A percentile compares a stretch with the other conserved stretches of the same genome.
Conservation (phyloP, 2,113 vertebrate species). For the Passer domesticus region DNA sequence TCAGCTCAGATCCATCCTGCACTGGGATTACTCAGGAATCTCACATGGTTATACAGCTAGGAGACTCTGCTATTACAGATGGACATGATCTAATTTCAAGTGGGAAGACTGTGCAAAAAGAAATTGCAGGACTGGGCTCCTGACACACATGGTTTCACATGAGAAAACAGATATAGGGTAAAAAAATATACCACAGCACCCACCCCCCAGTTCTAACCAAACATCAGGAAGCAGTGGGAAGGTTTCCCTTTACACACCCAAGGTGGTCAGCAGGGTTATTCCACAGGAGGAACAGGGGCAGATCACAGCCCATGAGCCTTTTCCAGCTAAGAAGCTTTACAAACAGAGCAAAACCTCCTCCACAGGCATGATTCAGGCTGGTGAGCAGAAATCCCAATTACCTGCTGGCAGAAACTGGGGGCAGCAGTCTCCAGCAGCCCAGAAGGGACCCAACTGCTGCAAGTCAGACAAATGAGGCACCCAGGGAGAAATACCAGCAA, state of each 20-base stretch:
- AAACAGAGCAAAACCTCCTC: slow-evolving; percentile 25
- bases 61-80: neutral
- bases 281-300: neutral
- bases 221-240: neutral
- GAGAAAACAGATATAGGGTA: neutral
- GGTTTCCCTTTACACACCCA: neutral
- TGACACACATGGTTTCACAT: neutral
- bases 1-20: neutral
- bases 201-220: neutral
- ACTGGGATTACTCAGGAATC: neutral
- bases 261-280: neutral
- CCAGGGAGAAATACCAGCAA: rapidly evolving
- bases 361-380: neutral
- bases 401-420: neutral
- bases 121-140: neutral
- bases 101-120: neutral
- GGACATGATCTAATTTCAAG: slow-evolving; percentile 4
- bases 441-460: neutral
- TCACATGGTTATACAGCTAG: neutral
- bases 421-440: neutral
- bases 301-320: slow-evolving; percentile 5
- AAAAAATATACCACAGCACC: neutral
- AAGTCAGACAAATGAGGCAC: neutral
- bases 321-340: neutral
- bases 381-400: slow-evolving; percentile 7